Percentiles rank a stretch among this genome's conserved stretches.
Conservation (phyloP, 2,113 vertebrate genomes). For the Tupaia tana region DNA sequence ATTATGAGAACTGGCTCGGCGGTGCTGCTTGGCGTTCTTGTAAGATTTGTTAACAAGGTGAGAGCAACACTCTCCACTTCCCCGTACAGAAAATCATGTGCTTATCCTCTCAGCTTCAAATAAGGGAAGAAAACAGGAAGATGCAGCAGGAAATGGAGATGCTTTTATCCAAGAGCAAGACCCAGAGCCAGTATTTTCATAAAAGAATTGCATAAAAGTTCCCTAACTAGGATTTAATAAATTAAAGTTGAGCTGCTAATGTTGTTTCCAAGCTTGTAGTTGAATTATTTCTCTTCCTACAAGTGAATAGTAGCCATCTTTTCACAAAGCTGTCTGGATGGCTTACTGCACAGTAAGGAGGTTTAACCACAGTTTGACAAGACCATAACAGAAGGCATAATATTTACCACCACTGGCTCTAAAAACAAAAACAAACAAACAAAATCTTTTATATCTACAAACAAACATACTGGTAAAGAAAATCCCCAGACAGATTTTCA, state of each 20-base stretch:
- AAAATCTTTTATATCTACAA: background rate
- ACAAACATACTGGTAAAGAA: background rate
- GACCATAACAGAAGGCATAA: constrained; percentile 10
- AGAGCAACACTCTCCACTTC: background rate
- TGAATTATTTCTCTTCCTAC: constrained; percentile 55
- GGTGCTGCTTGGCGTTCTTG: background rate
- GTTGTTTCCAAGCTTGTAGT: constrained; percentile 48
- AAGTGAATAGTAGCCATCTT: background rate
- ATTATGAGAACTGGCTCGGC: background rate
- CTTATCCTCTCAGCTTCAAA: background rate
- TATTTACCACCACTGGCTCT: background rate
- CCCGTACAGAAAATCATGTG: constrained; percentile 12
- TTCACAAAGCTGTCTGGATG: constrained; percentile 26
- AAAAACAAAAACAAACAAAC: background rate
- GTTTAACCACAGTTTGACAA: constrained; percentile 55
- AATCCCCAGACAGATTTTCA: background rate
- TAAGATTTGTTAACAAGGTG: background rate
- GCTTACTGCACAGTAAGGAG: background rate
- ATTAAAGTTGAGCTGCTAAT: background rate
- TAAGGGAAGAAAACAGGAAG: background rate
- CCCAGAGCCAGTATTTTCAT: constrained; percentile 46
- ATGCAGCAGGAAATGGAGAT: background rate
- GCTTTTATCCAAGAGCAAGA: background rate
- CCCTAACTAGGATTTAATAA: constrained; percentile 65
- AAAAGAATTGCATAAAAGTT: constrained; percentile 37